A percentile compares a stretch with the other conserved stretches of the same genome.
Conservation (phyloP, 2,888 invertebrate genomes). For the Stenodema calcarata region DNA sequence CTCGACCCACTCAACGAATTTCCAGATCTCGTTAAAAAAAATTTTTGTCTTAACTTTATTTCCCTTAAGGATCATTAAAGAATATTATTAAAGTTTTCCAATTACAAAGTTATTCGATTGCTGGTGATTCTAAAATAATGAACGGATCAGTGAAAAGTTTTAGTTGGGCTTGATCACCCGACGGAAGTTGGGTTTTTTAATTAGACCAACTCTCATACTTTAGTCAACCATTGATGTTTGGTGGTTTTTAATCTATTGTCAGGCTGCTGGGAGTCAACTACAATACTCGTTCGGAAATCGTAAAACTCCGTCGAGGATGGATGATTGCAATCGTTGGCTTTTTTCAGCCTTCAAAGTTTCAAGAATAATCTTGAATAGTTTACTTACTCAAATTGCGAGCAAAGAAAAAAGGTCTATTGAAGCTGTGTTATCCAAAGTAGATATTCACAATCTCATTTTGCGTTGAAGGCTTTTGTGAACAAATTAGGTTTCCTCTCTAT, state of each 20-base stretch:
- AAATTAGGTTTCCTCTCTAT: no score
- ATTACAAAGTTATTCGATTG: conserved; percentile 20
- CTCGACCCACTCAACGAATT: not conserved
- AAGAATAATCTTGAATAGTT: no score
- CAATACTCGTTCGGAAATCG: not conserved
- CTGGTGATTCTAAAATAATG: not conserved
- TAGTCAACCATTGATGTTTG: not conserved
- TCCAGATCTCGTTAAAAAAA: not conserved
- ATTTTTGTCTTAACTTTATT: not conserved
- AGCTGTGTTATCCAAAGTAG: no score
- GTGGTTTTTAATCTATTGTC: not conserved
- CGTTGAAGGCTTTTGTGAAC: no score
- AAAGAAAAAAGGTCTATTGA: no score
- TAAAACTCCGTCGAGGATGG: no score
- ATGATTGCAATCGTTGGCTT: no score
- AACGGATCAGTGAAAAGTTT: not conserved
- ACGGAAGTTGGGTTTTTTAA: not conserved
- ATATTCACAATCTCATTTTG: no score
- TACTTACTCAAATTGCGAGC: no score
- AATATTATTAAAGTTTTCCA: conserved; percentile 31
- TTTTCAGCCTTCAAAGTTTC: no score
- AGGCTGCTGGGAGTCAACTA: not conserved
- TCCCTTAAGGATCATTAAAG: conserved; percentile 7
- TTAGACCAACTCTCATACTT: not conserved
- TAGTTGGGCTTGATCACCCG: not conserved